These are phyloP conservation scores for Pseudobourletiella spinata DNA, from an alignment of 1,140 invertebrate species.

Conservation along the genomic window DNA sequence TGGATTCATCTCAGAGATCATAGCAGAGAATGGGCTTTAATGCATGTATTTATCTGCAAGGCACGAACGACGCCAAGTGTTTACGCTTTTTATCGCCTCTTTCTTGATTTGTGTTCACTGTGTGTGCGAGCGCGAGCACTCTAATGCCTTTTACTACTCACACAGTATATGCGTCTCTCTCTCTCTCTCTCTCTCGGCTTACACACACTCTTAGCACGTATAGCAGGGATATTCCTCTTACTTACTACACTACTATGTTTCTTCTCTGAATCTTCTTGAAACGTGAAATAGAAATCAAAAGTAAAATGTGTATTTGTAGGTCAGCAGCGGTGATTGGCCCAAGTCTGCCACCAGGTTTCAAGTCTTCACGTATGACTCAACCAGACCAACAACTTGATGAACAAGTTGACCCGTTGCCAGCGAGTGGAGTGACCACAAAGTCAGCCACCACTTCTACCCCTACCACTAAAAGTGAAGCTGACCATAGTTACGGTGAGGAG, in stretches of 20 bases:
- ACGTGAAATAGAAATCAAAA: slow-evolving; percentile 11
- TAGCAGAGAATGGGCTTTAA: no score
- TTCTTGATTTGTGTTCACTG: background rate
- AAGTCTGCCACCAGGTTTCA: slow-evolving; percentile 8
- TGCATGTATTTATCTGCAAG: no score
- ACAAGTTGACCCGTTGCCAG: background rate
- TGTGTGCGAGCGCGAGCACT: background rate
- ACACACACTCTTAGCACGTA: no score
- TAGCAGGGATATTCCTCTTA: no score
- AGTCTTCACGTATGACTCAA: slow-evolving; percentile 1
- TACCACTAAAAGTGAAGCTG: background rate
- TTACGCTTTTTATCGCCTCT: background rate
- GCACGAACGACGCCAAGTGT: background rate
- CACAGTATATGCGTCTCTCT: no score
- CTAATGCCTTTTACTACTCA: no score
- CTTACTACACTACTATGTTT: no score
- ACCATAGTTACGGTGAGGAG: slow-evolving; percentile 11
- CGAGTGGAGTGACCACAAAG: background rate
- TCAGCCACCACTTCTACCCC: background rate
- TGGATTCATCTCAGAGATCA: no score
- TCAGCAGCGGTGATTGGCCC: slow-evolving; percentile 7
- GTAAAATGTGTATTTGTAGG: slow-evolving; percentile 14
- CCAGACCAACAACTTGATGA: background rate
- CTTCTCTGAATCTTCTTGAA: background rate
- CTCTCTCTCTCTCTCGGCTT: no score